Evolutionary conservation across 2,888 invertebrate genomes (phyloP).

Genomic region (Aspidiotus destructor): DNA sequence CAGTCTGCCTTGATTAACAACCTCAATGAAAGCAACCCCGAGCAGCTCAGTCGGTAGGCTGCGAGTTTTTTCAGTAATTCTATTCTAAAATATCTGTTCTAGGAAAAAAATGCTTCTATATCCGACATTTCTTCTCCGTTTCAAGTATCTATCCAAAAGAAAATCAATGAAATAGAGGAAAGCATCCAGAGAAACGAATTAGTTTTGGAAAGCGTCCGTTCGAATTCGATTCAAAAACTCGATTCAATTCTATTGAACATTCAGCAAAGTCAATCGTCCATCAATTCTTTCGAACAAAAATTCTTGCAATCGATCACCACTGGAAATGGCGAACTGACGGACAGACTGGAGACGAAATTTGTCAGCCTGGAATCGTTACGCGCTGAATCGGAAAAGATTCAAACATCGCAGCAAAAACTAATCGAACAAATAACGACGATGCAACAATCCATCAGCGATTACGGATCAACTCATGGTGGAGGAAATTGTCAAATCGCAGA

Average conservation of each 20-base stretch:
- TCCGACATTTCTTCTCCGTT: too few species aligned
- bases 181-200: slow-evolving; percentile 1
- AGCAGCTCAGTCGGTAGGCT: too few species aligned
- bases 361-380: neutral
- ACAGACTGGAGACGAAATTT: neutral
- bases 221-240: slow-evolving; percentile 13
- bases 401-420: slow-evolving; percentile 12
- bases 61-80: too few species aligned
- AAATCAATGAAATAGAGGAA: slow-evolving; percentile 3
- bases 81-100: too few species aligned
- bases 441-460: neutral
- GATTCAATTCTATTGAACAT: neutral
- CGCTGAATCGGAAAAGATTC: neutral
- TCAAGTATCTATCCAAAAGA: neutral
- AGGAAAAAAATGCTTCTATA: too few species aligned
- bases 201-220: neutral
- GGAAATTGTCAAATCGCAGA: neutral
- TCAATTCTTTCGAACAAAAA: neutral
- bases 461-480: too few species aligned
- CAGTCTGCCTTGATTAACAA: too few species aligned
- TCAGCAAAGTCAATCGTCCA: neutral
- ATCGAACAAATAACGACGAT: slow-evolving; percentile 5
- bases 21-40: too few species aligned
- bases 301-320: neutral
- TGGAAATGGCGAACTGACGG: neutral